Evolutionary conservation across 2,888 invertebrate species (phyloP), one percentile per base, ranked within the genome.

Genomic region (Chloroclystis v-ata): DNA sequence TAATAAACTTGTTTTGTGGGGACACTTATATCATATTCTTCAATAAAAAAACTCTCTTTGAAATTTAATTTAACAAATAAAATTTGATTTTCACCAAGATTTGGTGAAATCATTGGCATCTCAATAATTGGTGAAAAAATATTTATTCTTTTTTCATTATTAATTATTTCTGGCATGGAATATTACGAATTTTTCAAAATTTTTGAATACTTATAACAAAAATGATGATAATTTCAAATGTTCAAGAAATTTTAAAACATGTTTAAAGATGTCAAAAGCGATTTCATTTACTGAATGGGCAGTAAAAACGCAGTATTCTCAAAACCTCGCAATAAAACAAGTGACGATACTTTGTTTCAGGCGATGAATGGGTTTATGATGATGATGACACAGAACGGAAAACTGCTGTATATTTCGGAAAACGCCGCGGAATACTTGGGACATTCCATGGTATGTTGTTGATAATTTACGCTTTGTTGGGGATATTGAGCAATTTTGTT

Each of bases 351-450:
- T 69, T 67, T 76, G 72, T 78, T 75, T 61, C 91, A 98, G 98
- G 97, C 98, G 56, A 92, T 99, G 86, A 97, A 96, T 69, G 98
- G 98, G 62, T 98, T 98, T 87, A 92, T 98, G 80, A 95, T 98
- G 93, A 97, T 98, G 95, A 95, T 97, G 91, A 98, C 98, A 62
- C 96, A 97, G 82, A 97, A 97, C 78, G 98, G 98, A 61, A 98
- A 98, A 90, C 91, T 99, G 65, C 90, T 98, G 72, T 98, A 98
- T 89, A 98, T 99, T 84, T 98, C 98, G 56, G 98, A 98, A 90
- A 99, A 98, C 83, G 98, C 98, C 45, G 97, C 98, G 28, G 98
- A 99, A 87, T 98, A 98, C 89, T 92, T 98, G 75, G 98, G 99
- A 65, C 99, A 99, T 89, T 99, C 98, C 44, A 99, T 99, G 97